Percentiles rank a stretch among this genome's conserved stretches.
phyloP scores from a whole-genome alignment of 2,113 vertebrate genomes.

The Mirounga angustirostris region DNA sequence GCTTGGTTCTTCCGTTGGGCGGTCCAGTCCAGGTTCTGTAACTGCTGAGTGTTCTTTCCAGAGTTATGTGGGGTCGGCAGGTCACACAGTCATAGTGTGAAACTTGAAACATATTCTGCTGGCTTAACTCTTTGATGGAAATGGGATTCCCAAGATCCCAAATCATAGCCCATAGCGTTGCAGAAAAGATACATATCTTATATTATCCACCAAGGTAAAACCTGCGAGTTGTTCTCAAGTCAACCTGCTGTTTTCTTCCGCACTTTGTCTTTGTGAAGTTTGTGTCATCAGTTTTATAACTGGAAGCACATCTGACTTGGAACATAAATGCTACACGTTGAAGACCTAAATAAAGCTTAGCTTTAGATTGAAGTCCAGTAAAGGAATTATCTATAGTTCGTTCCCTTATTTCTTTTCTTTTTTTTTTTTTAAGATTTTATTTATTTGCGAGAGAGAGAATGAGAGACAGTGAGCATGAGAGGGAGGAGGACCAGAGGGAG shows the following conservation, averaged over 20 bases:
- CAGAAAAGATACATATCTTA: neutral
- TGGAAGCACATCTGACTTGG: neutral
- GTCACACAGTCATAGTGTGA: neutral
- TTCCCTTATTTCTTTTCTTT: neutral
- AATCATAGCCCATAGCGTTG: neutral
- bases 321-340: neutral
- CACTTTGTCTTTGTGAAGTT: neutral
- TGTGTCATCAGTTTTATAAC: neutral
- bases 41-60: accelerated
- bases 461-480: no score
- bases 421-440: no score
- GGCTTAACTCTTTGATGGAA: neutral
- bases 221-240: neutral
- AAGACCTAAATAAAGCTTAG: neutral
- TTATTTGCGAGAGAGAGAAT: no score
- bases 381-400: neutral
- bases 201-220: neutral
- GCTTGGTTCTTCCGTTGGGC: no score
- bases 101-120: neutral
- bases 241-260: neutral
- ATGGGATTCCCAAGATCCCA: neutral
- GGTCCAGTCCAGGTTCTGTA: no score
- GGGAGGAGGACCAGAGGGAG: no score
- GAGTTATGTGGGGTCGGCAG: neutral
- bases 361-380: neutral